Evolutionary conservation across 1,140 invertebrate genomes (phyloP), one percentile per base, ranked within the genome.

Genomic region (Drosophila eugracilis): DNA sequence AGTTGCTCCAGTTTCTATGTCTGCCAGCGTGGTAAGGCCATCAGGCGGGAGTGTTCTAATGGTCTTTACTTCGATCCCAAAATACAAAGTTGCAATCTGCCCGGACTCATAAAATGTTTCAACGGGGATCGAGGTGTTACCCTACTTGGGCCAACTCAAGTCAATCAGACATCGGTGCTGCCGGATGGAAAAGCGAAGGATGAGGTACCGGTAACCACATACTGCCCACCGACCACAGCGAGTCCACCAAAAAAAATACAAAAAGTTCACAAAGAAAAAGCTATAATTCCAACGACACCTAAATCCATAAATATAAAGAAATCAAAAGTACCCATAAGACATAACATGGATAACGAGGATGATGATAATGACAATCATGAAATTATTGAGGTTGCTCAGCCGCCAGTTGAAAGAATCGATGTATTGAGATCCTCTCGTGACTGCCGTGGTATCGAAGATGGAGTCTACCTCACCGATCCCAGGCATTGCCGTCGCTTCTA

Each of bases 1-100:
- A 81, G 78, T 28, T 81, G 78, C 32, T 77, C 78, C 15, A 59
- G 78, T 37, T 81, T 73, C 30, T 77, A 69, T 47, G 48, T 81
- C 3, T 81, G 78, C 45, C 52, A 73, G n/a, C 73, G 78, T 4
- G 78, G 78, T 6, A 41, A 58, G 15, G 67, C 78, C 6, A 32
- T 81, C 1, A 41, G 78, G 14, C 60, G 62, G 28, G 66, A 81
- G 19, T 81, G 78, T 24, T 30, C 30, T 4, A 53, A 49, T 24
- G 78, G 77, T 6, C 60, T 81, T 1, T 63, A 14, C 17, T 81
- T 76, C 21, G 78, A 81, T 22, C 59, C 66, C 1, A 62, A 39
- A 14, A 52, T 67, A 2, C 78, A 80, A 14, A 30, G 36, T 1
- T 81, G 78, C 32, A 80, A 80, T 39, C 59, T 81, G 3, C 66